A percentile compares a stretch with the other conserved stretches of the same genome.
Conservation (phyloP, 1,140 invertebrate genomes). For the Caligus rogercresseyi region DNA sequence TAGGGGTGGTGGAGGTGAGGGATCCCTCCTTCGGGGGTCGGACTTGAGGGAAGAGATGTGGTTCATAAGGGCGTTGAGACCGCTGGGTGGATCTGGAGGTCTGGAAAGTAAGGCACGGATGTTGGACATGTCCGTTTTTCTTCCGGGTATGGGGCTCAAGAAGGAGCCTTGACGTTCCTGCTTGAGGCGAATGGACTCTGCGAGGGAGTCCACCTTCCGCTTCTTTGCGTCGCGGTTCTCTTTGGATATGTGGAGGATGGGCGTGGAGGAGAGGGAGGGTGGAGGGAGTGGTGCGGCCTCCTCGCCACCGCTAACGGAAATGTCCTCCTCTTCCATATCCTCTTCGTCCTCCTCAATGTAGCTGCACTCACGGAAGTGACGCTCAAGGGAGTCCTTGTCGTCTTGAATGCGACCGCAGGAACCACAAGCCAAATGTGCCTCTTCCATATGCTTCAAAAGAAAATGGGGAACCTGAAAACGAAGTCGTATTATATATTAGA, state of each 20-base stretch:
- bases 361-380: not conserved
- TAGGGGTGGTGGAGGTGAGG: not conserved
- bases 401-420: slow-evolving; percentile 8
- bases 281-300: not conserved
- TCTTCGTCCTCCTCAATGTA: not conserved
- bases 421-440: slow-evolving; percentile 2
- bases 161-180: slow-evolving; percentile 4
- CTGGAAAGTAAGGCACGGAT: not conserved
- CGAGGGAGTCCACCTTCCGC: slow-evolving; percentile 15
- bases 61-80: not conserved
- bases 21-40: not conserved
- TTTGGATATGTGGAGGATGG: not conserved
- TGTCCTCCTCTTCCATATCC: not conserved
- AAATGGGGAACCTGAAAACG: not conserved
- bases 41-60: not conserved
- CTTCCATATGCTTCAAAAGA: slow-evolving; percentile 19
- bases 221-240: slow-evolving; percentile 17
- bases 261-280: not conserved
- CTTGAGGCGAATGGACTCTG: slow-evolving; percentile 13
- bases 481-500: too few relatives aligned
- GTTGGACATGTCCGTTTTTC: not conserved
- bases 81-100: not conserved
- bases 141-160: not conserved
- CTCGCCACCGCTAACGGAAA: not conserved
- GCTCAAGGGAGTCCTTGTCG: not conserved